Evolutionary conservation across 2,797 vertebrate species (phyloP), one percentile per base, ranked within the genome.

Genomic region (Hypotaenidia philippensis): DNA sequence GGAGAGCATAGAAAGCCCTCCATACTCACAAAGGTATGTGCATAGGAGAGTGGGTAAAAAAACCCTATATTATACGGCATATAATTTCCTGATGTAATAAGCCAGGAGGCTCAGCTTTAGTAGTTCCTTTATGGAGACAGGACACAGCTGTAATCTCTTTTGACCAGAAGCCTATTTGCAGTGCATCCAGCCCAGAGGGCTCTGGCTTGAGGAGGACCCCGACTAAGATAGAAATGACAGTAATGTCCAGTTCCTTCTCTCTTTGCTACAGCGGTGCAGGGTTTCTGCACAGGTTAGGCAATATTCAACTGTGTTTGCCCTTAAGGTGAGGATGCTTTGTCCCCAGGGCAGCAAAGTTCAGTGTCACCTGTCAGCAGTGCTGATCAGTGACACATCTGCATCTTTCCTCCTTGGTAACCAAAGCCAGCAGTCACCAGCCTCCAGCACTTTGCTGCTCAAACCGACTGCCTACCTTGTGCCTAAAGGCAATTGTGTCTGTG

Each of bases 401-500:
- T 21, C 59, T n/a, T 78, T 56, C 60, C n/a, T 56, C 25, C 32
- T 40, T 55, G 34, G 27, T 17, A 27, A 56, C 53, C 13, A 6
- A 18, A 55, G 15, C 1, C 41, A 44, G 34, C 57, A 55, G 31
- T 10, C 41, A 19, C 3, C 75, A 76, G 57, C 81, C 53, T 50
- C 47, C 31, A 21, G 64, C 27, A 26, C 29, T 71, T 38, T 52
- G 52, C 25, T 13, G n/a, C 69, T 61, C n/a, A 11, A 26, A n/a
- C 63, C 2, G 1, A 6, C 23, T n/a, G 20, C 40, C 68, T 45
- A 0, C 57, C 41, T 53, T 32, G 15, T 11, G 25, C 47, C 57
- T 38, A 5, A 50, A 44, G 40, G 44, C 53, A 34, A 2, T 31
- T 0, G 0, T 59, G 45, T 16, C 29, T 14, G 7, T 31, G 17